Evolutionary conservation across 92 coral and sea anemone species (phyloP).

Genomic region (Palythoa grandis): DNA sequence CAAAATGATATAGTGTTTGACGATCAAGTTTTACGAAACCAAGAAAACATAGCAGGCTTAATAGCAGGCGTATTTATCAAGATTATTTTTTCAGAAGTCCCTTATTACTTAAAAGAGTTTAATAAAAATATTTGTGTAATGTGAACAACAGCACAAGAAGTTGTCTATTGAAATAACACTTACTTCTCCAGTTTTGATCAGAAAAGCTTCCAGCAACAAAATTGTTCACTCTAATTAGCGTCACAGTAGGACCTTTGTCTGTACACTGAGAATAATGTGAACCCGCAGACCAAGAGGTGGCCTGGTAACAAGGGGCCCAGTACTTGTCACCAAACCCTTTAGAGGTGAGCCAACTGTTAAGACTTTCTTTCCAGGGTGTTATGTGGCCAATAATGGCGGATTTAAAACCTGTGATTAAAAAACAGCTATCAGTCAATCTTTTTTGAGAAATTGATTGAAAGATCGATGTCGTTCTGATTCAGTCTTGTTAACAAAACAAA

Average conservation of each 20-base stretch:
- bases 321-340: constrained; percentile 32
- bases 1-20: too few relatives aligned
- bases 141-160: too few relatives aligned
- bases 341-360: constrained; percentile 31
- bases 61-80: too few relatives aligned
- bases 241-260: constrained; percentile 36
- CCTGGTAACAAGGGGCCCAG: constrained; percentile 38
- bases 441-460: too few relatives aligned
- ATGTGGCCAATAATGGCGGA: constrained; percentile 33
- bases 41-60: too few relatives aligned
- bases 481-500: too few relatives aligned
- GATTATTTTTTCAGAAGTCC: too few relatives aligned
- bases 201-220: constrained; percentile 37
- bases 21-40: too few relatives aligned
- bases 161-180: not conserved
- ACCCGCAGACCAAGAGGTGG: not conserved
- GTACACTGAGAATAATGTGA: constrained; percentile 22
- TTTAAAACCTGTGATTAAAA: not conserved
- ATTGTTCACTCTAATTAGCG: constrained; percentile 16
- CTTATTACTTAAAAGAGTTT: too few relatives aligned
- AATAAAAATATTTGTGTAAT: too few relatives aligned
- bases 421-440: too few relatives aligned
- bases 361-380: constrained; percentile 26
- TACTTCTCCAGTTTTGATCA: constrained; percentile 36
- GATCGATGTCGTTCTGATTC: too few relatives aligned